phyloP scores from a whole-genome alignment of 2,888 invertebrate species.

The Pediacus dermestoides region DNA sequence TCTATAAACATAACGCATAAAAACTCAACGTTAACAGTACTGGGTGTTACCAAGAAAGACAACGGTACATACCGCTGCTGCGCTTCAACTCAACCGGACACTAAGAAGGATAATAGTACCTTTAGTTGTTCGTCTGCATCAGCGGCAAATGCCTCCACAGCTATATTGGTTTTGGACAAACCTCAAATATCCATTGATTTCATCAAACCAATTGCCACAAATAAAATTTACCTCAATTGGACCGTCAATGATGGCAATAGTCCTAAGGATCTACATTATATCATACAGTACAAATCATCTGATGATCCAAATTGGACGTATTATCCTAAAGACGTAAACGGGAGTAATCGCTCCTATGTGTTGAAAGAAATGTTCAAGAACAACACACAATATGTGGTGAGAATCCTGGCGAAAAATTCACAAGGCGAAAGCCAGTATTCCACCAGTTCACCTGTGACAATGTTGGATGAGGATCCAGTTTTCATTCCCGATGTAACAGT shows the following conservation, averaged over 20 bases:
- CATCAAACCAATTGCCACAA: constrained; percentile 70
- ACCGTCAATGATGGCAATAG: constrained; percentile 74
- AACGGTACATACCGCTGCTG: constrained; percentile 68
- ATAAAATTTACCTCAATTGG: constrained; percentile 78
- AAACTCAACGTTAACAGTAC: constrained; percentile 57
- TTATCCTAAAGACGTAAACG: constrained; percentile 58
- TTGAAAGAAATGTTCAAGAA: constrained; percentile 60
- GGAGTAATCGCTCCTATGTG: constrained; percentile 65
- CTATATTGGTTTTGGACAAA: constrained; percentile 59
- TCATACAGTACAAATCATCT: constrained; percentile 54
- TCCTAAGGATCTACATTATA: constrained; percentile 59
- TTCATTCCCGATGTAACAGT: constrained; percentile 77
- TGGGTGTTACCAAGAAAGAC: constrained; percentile 62
- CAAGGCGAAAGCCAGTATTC: constrained; percentile 59
- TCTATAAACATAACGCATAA: constrained; percentile 57
- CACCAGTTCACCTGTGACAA: constrained; percentile 56
- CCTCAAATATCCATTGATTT: constrained; percentile 70
- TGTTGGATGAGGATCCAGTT: constrained; percentile 68
- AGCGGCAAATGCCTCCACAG: constrained; percentile 36
- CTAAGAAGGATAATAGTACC: not conserved
- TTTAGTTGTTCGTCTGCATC: constrained; percentile 38
- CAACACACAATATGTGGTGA: constrained; percentile 64
- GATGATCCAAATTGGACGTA: constrained; percentile 57
- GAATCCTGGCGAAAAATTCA: constrained; percentile 64
- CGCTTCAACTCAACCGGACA: constrained; percentile 31